Base-by-base conservation (phyloP, 2,797 vertebrate species). In the Enteromius mattozi region DNA sequence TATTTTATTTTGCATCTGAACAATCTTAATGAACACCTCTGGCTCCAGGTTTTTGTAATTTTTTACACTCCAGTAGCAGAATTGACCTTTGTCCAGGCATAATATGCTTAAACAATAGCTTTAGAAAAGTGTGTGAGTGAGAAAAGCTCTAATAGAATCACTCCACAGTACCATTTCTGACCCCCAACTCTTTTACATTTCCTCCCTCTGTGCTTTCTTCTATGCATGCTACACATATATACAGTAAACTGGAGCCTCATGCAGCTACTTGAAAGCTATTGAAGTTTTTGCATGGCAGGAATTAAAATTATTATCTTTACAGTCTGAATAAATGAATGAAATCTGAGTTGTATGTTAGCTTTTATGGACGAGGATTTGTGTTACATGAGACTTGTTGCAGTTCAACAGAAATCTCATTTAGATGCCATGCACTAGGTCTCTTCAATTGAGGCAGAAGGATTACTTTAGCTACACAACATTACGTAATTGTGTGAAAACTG, bases 381-480 rank as follows among this genome's bases (percentile, higher is more conserved):
- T 86, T 78, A 78, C 51, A 35, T 45, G 35, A 56, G 61, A 71
- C 14, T 9, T 27, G 51, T 37, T 78, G 51, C 56, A 42, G 51
- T 42, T 51, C 47, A 63, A 42, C 40, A 81, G 77, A 65, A 81
- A 86, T 82, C 84, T 87, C 71, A 87, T 85, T 85, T 86, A 63
- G 21, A 63, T 81, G 63, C 37, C 71, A 78, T 65, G 78, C 70
- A 71, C 40, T 63, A 14, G 49, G 66, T 30, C 81, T 85, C 77
- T 86, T 86, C 59, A 85, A 49, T 49, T 47, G 42, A 75, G 61
- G 72, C 70, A 66, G 54, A 82, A 77, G 86, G 76, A 82, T 85
- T 87, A 83, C 78, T 24, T 76, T 72, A 76, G 63, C 77, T 37
- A 63, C 51, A 80, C 80, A 68, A 70, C 54, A 86, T 47, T 79